Evolutionary conservation across 2,888 invertebrate species (phyloP), one percentile per base, ranked within the genome.

Genomic region (Ormyrus thymus): DNA sequence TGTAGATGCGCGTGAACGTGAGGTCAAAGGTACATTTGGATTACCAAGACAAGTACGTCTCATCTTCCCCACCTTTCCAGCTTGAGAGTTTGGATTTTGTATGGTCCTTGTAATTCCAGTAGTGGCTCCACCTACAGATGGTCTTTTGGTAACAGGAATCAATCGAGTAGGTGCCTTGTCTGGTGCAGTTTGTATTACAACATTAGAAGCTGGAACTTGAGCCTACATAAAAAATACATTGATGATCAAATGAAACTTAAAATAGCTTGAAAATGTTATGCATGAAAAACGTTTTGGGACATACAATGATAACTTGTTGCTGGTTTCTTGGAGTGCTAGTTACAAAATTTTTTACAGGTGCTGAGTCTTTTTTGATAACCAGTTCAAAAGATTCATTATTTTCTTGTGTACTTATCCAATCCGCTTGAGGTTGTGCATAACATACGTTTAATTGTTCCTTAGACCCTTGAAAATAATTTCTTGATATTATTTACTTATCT

Each of bases 371-470:
- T 76, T 87, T 87, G 8, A 85, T 81, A 73, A 85, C 78, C 58
- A 85, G 76, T 76, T 86, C 85, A 79, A 83, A 82, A 56, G 83
- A 84, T 76, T 85, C 82, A 83, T 84, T 86, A 82, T 86, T 86
- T 72, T 88, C 87, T 81, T 84, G 85, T 83, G 86, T 85, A 80
- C 83, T 87, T 79, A 87, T 81, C 88, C 89, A 87, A 85, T 84
- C 81, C 8, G 55, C 51, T 76, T 65, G 59, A 56, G 80, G 11
- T 62, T 64, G 45, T 46, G 64, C 51, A 53, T 74, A 80, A 72
- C 74, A 74, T 51, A 81, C 10, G 50, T 59, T 73, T 29, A 73
- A 13, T 29, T 69, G 78, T 5, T 78, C 78, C 29, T 74, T 58
- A 46, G 74, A 65, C 50, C 46, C 79, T 79, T 65, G 0, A 78